A percentile compares a stretch with the other conserved stretches of the same genome.
phyloP scores from a whole-genome alignment of 2,888 invertebrate species.

The Ormyrus rosae region DNA sequence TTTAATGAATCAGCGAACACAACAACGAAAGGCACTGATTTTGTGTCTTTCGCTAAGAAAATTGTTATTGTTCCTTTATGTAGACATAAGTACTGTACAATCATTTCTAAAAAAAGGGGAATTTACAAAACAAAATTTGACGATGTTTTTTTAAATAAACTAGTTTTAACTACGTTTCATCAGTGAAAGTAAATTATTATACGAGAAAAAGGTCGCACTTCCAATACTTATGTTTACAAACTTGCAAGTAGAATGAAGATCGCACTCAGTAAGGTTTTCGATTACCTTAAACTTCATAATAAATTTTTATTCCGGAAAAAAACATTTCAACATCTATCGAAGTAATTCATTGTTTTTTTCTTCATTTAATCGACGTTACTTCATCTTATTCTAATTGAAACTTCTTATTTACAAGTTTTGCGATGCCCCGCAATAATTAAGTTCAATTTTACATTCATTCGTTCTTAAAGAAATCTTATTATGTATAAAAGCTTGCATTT shows the following conservation, averaged over 20 bases:
- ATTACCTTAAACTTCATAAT: slow-evolving; percentile 11
- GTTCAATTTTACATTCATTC: not conserved
- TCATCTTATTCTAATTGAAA: slow-evolving; percentile 22
- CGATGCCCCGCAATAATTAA: slow-evolving; percentile 7
- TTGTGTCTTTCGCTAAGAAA: slow-evolving; percentile 35
- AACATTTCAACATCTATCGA: slow-evolving; percentile 9
- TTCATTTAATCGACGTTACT: not conserved
- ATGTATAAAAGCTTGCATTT: slow-evolving; percentile 7
- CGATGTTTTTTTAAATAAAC: slow-evolving; percentile 8
- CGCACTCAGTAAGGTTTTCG: not conserved
- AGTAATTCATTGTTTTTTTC: slow-evolving; percentile 6
- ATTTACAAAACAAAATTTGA: slow-evolving; percentile 17
- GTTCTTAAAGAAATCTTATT: slow-evolving; percentile 5
- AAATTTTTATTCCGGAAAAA: not conserved
- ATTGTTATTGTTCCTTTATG: slow-evolving; percentile 32
- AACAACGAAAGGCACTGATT: slow-evolving; percentile 45
- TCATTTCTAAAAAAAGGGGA: slow-evolving; percentile 3
- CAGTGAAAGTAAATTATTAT: slow-evolving; percentile 19
- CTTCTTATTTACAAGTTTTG: slow-evolving; percentile 38
- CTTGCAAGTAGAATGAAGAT: not conserved
- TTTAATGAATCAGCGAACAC: slow-evolving; percentile 26
- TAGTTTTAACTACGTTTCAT: slow-evolving; percentile 9
- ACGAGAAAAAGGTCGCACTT: not conserved
- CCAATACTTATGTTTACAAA: not conserved
- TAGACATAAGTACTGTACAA: slow-evolving; percentile 41